Evolutionary conservation across 2,797 vertebrate species (phyloP).

Genomic region (Premnoplex brunnescens): DNA sequence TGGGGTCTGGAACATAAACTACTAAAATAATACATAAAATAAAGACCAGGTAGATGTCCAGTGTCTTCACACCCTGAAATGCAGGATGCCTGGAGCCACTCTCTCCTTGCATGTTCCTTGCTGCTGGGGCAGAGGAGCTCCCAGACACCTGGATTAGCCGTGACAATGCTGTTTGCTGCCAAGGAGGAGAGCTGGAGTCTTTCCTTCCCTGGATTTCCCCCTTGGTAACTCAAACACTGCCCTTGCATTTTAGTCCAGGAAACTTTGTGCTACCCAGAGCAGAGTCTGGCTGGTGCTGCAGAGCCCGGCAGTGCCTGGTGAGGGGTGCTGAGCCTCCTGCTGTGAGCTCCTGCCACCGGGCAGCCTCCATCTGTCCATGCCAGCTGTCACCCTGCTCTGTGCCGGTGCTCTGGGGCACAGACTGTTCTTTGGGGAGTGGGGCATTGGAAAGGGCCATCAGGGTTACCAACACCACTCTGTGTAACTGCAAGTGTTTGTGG

Average conservation of each 20-base stretch:
- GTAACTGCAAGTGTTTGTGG: neutral
- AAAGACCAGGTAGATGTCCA: neutral
- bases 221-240: neutral
- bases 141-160: neutral
- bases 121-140: neutral
- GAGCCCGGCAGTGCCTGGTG: neutral
- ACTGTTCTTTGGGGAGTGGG: neutral
- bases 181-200: neutral
- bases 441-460: neutral
- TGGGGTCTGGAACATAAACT: neutral
- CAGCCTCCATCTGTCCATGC: slow-evolving; percentile 52
- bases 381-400: neutral
- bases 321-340: slow-evolving; percentile 45
- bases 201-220: neutral
- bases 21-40: neutral
- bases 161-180: fast-evolving
- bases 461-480: neutral
- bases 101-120: neutral
- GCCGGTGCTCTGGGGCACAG: neutral
- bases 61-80: neutral
- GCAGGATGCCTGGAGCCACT: neutral
- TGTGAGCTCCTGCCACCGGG: neutral
- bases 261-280: neutral
- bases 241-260: neutral
- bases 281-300: slow-evolving; percentile 1